phyloP scores from a whole-genome alignment of 1,140 invertebrate species.

The Nilaparvata lugens region DNA sequence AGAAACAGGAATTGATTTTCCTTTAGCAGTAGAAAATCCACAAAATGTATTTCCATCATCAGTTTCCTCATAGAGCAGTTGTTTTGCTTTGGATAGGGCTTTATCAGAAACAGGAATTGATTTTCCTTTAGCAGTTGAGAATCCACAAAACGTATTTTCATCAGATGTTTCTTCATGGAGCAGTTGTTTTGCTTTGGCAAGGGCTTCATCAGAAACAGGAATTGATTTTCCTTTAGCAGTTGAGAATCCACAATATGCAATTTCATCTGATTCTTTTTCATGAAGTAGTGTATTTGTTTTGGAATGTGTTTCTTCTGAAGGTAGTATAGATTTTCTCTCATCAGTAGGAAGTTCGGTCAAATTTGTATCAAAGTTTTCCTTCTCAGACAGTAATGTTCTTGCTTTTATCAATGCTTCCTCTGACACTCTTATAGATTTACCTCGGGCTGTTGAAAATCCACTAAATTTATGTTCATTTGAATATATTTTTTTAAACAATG shows the following conservation, averaged over 20 bases:
- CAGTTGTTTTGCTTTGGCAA: neutral
- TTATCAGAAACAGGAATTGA: neutral
- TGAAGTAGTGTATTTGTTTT: neutral
- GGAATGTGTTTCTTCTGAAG: neutral
- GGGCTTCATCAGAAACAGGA: neutral
- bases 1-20: neutral
- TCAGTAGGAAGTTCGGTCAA: neutral
- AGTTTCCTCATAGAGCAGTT: neutral
- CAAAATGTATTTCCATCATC: neutral
- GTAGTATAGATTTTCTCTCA: neutral
- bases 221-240: neutral
- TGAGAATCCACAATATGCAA: neutral
- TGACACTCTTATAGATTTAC: neutral
- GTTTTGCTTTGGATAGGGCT: neutral
- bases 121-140: neutral
- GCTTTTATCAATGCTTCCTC: neutral
- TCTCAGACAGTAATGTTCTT: neutral
- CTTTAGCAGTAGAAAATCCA: neutral
- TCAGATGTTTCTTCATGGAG: neutral
- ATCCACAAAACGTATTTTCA: neutral
- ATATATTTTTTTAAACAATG: too few relatives aligned
- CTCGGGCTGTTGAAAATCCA: neutral
- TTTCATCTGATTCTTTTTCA: neutral
- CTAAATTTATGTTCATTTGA: neutral
- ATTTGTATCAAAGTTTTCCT: neutral